Percentiles rank a stretch among this genome's conserved stretches.
Conservation (phyloP, 2,113 vertebrate species). For the Podilymbus podiceps region DNA sequence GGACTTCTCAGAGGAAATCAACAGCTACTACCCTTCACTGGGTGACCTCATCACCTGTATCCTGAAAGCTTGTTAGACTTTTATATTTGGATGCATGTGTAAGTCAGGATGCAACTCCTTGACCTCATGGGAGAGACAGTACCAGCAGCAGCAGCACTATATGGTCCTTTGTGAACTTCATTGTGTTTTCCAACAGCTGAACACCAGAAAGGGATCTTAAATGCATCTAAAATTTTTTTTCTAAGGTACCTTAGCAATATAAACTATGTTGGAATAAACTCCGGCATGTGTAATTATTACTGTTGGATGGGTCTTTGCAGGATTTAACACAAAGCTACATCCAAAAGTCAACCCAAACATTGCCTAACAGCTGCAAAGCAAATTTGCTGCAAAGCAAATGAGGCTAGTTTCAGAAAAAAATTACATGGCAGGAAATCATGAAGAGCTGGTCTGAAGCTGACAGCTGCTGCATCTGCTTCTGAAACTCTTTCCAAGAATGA, state of each 20-base stretch:
- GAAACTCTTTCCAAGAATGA: not conserved
- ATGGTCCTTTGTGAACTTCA: not conserved
- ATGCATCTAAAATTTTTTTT: not conserved
- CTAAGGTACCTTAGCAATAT: not conserved
- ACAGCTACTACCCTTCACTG: not conserved
- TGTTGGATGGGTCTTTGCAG: not conserved
- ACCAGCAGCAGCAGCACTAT: not conserved
- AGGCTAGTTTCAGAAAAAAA: not conserved
- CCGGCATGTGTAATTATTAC: not conserved
- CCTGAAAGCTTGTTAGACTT: not conserved
- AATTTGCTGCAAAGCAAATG: not conserved
- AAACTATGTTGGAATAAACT: not conserved
- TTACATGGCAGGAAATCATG: not conserved
- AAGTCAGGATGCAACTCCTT: not conserved
- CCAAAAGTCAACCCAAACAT: not conserved
- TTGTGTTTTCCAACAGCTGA: not conserved
- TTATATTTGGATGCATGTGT: not conserved
- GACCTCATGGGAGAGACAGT: not conserved
- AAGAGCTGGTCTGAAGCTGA: not conserved
- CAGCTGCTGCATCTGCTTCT: not conserved
- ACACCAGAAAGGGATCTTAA: not conserved
- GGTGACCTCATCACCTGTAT: not conserved
- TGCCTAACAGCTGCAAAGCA: not conserved
- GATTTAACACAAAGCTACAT: not conserved
- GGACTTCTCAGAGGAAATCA: not conserved